Percentiles rank a stretch among this genome's conserved stretches.
phyloP scores from a whole-genome alignment of 30 jellyfish, hydroid and myxozoan species.

The Phacellophora camtschatica region DNA sequence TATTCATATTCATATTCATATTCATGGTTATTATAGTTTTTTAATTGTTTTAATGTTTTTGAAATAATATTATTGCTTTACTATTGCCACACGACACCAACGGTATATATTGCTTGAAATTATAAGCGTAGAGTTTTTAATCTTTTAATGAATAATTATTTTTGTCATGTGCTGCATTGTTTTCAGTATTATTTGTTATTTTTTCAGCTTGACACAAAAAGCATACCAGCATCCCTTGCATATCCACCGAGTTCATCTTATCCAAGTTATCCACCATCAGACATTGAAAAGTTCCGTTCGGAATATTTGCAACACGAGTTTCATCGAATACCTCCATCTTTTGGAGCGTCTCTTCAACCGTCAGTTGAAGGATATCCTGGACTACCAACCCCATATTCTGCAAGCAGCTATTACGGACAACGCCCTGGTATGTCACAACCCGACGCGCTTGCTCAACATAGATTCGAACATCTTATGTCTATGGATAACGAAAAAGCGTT shows the following conservation, averaged over 20 bases:
- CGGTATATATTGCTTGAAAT: too few species aligned
- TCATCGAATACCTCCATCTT: conserved; percentile 34
- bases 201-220: conserved; percentile 44
- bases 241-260: conserved; percentile 43
- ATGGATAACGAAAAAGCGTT: conserved; percentile 46
- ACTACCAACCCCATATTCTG: conserved; percentile 29
- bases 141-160: too few species aligned
- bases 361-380: conserved; percentile 57
- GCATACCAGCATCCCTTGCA: conserved; percentile 66
- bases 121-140: too few species aligned
- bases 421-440: conserved; percentile 51
- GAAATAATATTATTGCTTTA: too few species aligned
- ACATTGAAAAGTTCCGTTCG: conserved; percentile 52
- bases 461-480: conserved; percentile 43
- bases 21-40: too few species aligned
- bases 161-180: too few species aligned
- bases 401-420: conserved; percentile 52
- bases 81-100: too few species aligned
- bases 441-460: conserved; percentile 35
- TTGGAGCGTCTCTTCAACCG: conserved; percentile 30
- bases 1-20: too few species aligned
- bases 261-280: conserved; percentile 48
- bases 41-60: too few species aligned
- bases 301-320: conserved; percentile 56
- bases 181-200: neutral